Evolutionary conservation across 2,113 vertebrate species (phyloP), one percentile per base, ranked within the genome.

Genomic region (Dipodomys stephensi): DNA sequence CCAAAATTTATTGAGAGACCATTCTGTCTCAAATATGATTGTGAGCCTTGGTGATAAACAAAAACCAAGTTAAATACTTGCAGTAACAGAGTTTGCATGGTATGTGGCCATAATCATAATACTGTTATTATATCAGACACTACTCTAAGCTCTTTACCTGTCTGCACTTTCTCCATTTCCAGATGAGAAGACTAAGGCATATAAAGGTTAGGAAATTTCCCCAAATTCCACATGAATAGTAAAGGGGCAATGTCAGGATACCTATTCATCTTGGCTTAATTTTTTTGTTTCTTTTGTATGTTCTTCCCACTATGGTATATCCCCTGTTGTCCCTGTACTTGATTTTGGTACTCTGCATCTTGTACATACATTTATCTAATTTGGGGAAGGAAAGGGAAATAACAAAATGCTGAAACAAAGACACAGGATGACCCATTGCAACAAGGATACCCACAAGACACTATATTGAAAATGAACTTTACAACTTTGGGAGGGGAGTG

Each of bases 131-230:
- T 27, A 32, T 49, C 23, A 86, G 60, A 78, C 9, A 77, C 7
- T 19, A 65, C 46, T 89, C 80, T 74, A 65, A 53, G 49, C 49
- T 53, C 49, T 53, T 53, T 53, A 53, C 49, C 49, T 53, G 49
- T 53, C 8, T 53, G 49, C 64, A 60, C 27, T 65, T 67, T n/a
- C 3, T 18, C 57, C 39, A 90, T 77, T 85, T 76, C 64, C 20
- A 92, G 85, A 76, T 53, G 57, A 92, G 39, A 32, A 85, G 90
- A 93, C 3, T 22, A 22, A 85, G 22, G 30, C 62, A 79, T 30
- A 77, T 8, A 92, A 71, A 93, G 35, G 18, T 71, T 82, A 93
- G 13, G 46, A 86, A 87, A 35, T 91, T 87, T 57, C 16, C 35
- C 49, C 49, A 65, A 93, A 83, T 32, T 67, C 89, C 30, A 39